Evolutionary conservation across 1,140 invertebrate species (phyloP), one percentile per base, ranked within the genome.

Genomic region (Helicoverpa armigera): DNA sequence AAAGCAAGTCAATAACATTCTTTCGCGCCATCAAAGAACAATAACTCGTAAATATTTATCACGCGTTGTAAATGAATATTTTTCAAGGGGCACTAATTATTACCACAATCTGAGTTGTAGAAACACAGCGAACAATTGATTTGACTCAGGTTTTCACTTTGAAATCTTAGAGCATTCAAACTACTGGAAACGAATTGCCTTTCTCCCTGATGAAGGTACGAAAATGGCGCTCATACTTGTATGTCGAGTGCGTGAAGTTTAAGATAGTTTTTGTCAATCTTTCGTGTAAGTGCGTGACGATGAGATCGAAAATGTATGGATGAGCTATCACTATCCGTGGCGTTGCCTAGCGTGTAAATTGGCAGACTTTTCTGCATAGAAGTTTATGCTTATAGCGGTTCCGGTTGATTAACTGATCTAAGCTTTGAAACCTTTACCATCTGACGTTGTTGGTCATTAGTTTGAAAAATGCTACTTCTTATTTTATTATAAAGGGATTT

Each of bases 31-130:
- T 83, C 85, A 78, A 83, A 56, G 87, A 94, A 94, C 92, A 94
- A 94, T 94, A 91, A 91, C 90, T 93, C 92, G 90, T 94, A 94
- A 94, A 94, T 83, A 90, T 94, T 94, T 94, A 94, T 90, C 90
- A 93, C 90, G 90, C 89, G 87, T 90, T 89, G 87, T 90, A 92
- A 93, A 93, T 91, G 90, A 89, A 85, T 80, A 91, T 93, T 93
- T 94, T 94, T 93, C 85, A 92, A 92, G 87, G 84, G 87, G 86
- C 88, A 90, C 92, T 94, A 93, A 94, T 93, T 93, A 94, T 93
- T 93, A 93, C 88, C 89, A 91, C 90, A 88, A 90, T 87, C 87
- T 84, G 81, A 85, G 35, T 73, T 82, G 84, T 85, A 77, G 31
- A 86, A 53, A 89, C 83, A 80, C 75, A 70, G 69, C 88, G 84